A percentile compares a stretch with the other conserved stretches of the same genome.
Evolutionary conservation across 1,140 invertebrate genomes (phyloP).

Genomic region (Hyles vespertilio): DNA sequence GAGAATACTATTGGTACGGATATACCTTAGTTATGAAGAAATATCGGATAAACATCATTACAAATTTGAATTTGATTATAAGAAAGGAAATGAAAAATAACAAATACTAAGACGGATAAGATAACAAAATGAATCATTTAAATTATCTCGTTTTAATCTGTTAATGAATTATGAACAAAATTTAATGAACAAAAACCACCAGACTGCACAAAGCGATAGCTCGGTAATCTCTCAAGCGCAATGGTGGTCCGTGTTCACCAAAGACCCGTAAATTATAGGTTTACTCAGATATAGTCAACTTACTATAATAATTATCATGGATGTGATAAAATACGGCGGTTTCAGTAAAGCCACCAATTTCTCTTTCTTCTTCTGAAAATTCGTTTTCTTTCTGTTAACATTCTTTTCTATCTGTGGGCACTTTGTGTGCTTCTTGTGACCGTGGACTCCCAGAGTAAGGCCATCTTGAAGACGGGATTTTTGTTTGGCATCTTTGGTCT

Average conservation of each 20-base stretch:
- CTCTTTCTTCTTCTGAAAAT: slow-evolving; percentile 52
- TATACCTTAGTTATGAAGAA: too few species aligned
- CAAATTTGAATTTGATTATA: too few species aligned
- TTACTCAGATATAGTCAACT: slow-evolving; percentile 24
- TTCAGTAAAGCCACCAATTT: slow-evolving; percentile 42
- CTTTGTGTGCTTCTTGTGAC: slow-evolving; percentile 35
- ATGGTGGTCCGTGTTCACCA: neutral
- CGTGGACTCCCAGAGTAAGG: slow-evolving; percentile 45
- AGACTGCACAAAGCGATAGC: neutral
- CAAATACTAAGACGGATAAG: too few species aligned
- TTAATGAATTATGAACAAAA: too few species aligned
- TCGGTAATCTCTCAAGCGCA: neutral
- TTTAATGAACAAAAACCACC: too few species aligned
- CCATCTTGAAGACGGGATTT: slow-evolving; percentile 40
- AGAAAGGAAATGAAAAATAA: too few species aligned
- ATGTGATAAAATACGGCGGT: slow-evolving; percentile 61
- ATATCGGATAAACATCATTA: too few species aligned
- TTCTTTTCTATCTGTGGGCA: slow-evolving; percentile 27
- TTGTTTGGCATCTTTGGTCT: slow-evolving; percentile 21
- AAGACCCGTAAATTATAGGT: neutral
- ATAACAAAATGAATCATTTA: neutral
- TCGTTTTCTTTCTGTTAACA: slow-evolving; percentile 38
- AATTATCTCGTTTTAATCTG: neutral
- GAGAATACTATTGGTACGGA: too few species aligned
- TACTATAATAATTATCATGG: slow-evolving; percentile 53